Evolutionary conservation across 2,113 vertebrate genomes (phyloP), one percentile per base, ranked within the genome.

Genomic region (Puma concolor): DNA sequence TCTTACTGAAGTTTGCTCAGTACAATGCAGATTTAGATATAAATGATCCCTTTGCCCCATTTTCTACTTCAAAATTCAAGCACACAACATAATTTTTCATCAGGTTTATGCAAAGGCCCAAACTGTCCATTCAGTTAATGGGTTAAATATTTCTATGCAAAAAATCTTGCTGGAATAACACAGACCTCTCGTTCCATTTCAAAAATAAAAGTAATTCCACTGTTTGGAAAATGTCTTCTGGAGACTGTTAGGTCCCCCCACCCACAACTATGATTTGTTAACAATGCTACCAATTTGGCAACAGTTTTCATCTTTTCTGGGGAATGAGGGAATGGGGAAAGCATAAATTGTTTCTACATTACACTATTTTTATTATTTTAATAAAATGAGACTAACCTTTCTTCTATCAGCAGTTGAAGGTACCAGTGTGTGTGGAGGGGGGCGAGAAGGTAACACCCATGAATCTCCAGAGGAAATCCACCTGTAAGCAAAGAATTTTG

Each of bases 121-220:
- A 69, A 66, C 38, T 67, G 41, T 48, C 11, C 33, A 48, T 48
- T 86, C 33, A 72, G 33, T 4, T 38, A 94, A 44, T 67, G 25
- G 19, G 31, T 94, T 94, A 77, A 66, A 14, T 94, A 41, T 52
- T 90, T 80, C 48, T 76, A 52, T n/a, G 69, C 14, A 71, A 48
- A 74, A 82, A 41, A 11, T 44, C 69, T 96, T 91, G 10, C 41
- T 88, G 52, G 48, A 86, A 67, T 31, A 82, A 36, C 41, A 25
- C 17, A 74, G 17, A 88, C n/a, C 25, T 83, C 90, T 63, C 52
- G n/a, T 60, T 92, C 91, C 27, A 80, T 82, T 86, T 88, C 63
- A 12, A 94, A 97, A 90, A 89, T 44, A 50, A 88, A 79, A 96
- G 27, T 5, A 64, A 84, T 74, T 80, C 21, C 33, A 66, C 15